Evolutionary conservation across 1,140 invertebrate species (phyloP), one percentile per base, ranked within the genome.

Genomic region (Drosophila repletoides): DNA sequence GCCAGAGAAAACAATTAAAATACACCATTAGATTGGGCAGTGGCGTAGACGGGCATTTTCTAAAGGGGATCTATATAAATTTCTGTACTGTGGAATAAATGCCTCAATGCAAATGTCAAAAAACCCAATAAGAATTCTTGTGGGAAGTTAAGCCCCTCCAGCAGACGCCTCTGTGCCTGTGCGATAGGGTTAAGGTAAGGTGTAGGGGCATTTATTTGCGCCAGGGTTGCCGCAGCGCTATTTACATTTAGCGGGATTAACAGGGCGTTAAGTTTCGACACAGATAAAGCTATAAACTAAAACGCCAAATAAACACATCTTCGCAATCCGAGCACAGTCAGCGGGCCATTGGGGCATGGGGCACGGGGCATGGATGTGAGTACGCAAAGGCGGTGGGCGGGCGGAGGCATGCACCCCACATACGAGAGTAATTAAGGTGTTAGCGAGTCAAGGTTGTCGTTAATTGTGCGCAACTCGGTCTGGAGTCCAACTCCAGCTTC

Each of bases 231-330:
- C 56, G 58, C 46, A 38, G 72, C 38, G 49, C 60, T 58, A 86
- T 80, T 86, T 86, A 49, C 72, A 86, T 86, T 86, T 87, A 86
- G 72, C 53, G 33, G 59, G 76, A 49, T 80, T 76, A 86, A 86
- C 80, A 86, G 80, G 80, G 80, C 80, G 80, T 86, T 86, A 86
- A 86, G 80, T 74, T 86, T 68, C 80, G 72, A 56, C 80, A 84
- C 52, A 61, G 55, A 59, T 46, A 28, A 55, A 79, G 63, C 26
- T 24, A 66, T 76, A 76, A 79, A 77, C n/a, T n/a, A 61, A 51
- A 48, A 60, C 38, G 51, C 67, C 29, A 36, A 51, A 60, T 24
- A 58, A 49, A 55, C 61, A 65, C 43, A 59, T 52, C 49, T 69
- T 60, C 48, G 58, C 38, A 48, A 52, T 51, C 45, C 49, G 34